phyloP scores from a whole-genome alignment of 2,113 vertebrate genomes.

The Excalfactoria chinensis region DNA sequence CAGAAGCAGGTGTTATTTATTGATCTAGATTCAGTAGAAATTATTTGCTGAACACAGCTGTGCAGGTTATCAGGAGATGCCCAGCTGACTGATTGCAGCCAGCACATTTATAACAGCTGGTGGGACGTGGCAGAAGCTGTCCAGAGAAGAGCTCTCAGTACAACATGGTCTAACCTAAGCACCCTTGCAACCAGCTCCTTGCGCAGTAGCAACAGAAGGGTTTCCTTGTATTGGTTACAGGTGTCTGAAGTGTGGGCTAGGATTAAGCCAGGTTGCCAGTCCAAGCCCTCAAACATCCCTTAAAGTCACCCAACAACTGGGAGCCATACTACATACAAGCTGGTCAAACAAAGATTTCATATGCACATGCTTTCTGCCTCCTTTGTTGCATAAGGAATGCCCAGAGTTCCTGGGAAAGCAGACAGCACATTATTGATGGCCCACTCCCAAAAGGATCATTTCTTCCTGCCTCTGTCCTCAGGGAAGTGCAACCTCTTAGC shows the following conservation, averaged over 20 bases:
- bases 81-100: not conserved
- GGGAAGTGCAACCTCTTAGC: not conserved
- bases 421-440: not conserved
- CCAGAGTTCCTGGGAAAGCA: not conserved
- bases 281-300: not conserved
- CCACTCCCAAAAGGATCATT: not conserved
- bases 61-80: not conserved
- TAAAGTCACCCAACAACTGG: not conserved
- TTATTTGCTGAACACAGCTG: not conserved
- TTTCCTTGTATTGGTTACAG: not conserved
- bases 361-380: not conserved
- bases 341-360: not conserved
- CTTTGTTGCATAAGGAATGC: not conserved
- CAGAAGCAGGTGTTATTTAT: not conserved
- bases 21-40: not conserved
- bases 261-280: not conserved
- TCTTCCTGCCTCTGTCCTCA: not conserved
- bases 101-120: not conserved
- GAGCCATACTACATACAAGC: not conserved
- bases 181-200: not conserved
- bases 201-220: not conserved
- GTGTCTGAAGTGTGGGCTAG: rapidly evolving
- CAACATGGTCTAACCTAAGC: not conserved
- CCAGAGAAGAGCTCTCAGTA: not conserved
- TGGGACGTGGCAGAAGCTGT: not conserved